A percentile compares a stretch with the other conserved stretches of the same genome.
phyloP scores from a whole-genome alignment of 2,888 invertebrate genomes.

The Pheosia gnoma region DNA sequence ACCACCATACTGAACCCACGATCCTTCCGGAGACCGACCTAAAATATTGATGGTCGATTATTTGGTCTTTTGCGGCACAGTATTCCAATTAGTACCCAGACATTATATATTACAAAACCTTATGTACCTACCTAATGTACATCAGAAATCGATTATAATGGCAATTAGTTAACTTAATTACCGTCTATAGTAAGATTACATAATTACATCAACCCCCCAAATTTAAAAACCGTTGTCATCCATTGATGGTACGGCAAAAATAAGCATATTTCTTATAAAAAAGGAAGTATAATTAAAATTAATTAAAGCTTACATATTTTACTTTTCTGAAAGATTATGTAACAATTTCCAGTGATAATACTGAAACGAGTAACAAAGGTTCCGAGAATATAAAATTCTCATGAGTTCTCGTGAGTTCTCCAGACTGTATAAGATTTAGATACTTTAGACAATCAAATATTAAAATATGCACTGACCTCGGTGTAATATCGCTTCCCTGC shows the following conservation, averaged over 20 bases:
- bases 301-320: too few relatives aligned
- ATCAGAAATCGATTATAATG: too few relatives aligned
- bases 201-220: background rate
- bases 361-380: background rate
- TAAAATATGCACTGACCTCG: constrained; percentile 87
- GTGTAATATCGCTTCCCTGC: constrained; percentile 98
- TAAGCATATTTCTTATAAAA: too few relatives aligned
- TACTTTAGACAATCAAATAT: constrained; percentile 41
- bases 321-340: too few relatives aligned
- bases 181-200: background rate
- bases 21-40: constrained; percentile 95
- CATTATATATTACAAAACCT: background rate
- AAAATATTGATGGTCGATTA: constrained; percentile 25
- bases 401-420: background rate
- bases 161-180: background rate
- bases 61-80: too few relatives aligned
- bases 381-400: background rate
- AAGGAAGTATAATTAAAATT: too few relatives aligned
- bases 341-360: too few relatives aligned
- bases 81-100: too few relatives aligned
- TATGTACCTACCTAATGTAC: too few relatives aligned
- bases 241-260: too few relatives aligned
- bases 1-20: constrained; percentile 99
- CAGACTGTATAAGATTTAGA: constrained; percentile 14
- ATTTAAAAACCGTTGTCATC: too few relatives aligned